Conservation (phyloP, 2,113 vertebrate genomes). For the Microtus ochrogaster region DNA sequence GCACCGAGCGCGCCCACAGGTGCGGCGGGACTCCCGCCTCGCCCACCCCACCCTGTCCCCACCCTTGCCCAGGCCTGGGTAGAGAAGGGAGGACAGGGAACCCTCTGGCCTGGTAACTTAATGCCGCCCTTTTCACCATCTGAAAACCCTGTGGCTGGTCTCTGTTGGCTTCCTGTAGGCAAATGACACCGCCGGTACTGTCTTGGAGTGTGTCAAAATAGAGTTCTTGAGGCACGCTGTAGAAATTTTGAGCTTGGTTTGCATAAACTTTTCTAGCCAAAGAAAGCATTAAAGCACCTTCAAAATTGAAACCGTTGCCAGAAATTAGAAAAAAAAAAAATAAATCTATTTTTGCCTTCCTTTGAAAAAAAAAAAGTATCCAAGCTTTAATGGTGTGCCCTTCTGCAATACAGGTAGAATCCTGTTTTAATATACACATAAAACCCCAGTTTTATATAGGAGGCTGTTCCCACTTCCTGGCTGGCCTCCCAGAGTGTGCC, state of each 20-base stretch:
- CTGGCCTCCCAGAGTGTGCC: conserved; percentile 70
- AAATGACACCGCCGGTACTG: neutral
- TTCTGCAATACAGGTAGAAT: conserved; percentile 64
- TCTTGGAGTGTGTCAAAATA: neutral
- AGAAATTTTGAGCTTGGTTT: conserved; percentile 55
- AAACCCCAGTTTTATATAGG: conserved; percentile 48
- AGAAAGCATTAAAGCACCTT: conserved; percentile 39
- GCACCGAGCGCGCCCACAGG: neutral
- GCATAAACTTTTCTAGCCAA: conserved; percentile 64
- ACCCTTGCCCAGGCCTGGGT: neutral
- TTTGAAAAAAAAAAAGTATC: neutral
- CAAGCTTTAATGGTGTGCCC: neutral
- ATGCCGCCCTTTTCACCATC: neutral
- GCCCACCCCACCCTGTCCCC: neutral
- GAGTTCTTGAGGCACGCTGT: neutral
- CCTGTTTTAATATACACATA: conserved; percentile 1
- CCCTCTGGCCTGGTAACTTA: neutral
- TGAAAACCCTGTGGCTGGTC: conserved; percentile 32
- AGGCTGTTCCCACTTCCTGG: conserved; percentile 70
- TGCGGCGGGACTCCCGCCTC: neutral
- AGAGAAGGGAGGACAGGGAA: neutral
- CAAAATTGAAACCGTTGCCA: conserved; percentile 45
- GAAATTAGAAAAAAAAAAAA: neutral
- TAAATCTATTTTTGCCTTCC: neutral
- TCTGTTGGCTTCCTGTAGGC: neutral